Conservation (phyloP, 2,888 invertebrate species). For the Parnassius mnemosyne region DNA sequence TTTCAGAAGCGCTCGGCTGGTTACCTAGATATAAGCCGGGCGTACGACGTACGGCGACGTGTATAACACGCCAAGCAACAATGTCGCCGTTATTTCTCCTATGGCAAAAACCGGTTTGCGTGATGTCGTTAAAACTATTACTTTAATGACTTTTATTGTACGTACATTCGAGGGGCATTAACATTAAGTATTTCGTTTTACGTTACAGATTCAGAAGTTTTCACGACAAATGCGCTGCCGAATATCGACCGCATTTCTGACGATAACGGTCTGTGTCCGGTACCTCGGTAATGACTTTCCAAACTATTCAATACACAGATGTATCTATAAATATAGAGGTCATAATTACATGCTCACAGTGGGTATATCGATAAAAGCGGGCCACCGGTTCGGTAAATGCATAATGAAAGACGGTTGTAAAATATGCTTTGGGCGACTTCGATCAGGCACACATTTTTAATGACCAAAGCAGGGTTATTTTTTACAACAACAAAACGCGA, state of each 20-base stretch:
- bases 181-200: constrained; percentile 46
- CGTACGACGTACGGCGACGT: constrained; percentile 13
- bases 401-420: constrained; percentile 49
- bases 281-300: constrained; percentile 53
- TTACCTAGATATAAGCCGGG: constrained; percentile 41
- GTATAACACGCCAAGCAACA: constrained; percentile 38
- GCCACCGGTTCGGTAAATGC: constrained; percentile 37
- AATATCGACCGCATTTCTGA: constrained; percentile 41
- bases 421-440: constrained; percentile 47
- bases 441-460: constrained; percentile 43
- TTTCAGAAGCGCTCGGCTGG: constrained; percentile 38
- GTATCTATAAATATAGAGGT: constrained; percentile 40
- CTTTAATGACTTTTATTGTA: constrained; percentile 74
- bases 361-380: constrained; percentile 52
- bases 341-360: constrained; percentile 52
- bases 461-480: constrained; percentile 34
- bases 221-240: constrained; percentile 41
- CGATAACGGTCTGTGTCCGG: constrained; percentile 42
- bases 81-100: constrained; percentile 46
- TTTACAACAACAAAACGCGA: constrained; percentile 30
- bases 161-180: constrained; percentile 53
- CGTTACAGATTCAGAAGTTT: constrained; percentile 51
- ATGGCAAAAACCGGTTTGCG: constrained; percentile 61
- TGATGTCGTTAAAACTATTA: constrained; percentile 67
- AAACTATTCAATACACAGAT: constrained; percentile 47